Base-by-base conservation (phyloP, 2,113 vertebrate genomes). In the Myxocyprinus asiaticus region DNA sequence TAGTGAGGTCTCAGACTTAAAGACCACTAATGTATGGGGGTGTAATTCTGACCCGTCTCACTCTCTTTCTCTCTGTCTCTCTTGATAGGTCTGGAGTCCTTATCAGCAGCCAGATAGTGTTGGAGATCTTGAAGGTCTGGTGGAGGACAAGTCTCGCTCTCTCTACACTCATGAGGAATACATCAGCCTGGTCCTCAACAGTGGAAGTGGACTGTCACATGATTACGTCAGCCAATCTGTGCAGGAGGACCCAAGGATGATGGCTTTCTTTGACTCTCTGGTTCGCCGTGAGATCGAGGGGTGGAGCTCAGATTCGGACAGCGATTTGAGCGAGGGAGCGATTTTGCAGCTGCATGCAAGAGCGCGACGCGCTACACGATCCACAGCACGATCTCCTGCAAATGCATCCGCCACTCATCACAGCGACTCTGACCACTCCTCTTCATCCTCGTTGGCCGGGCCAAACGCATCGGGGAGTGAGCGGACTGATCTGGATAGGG, bases 251-350 rank as follows among this genome's bases (percentile, higher is more conserved):
- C 97, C 98, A 0, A 92, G 98, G 68, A 99, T 99, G 97, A 99
- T 98, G 98, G 98, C 97, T 10, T 99, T 99, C 82, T 99, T 99
- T 45, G 98, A 99, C 87, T 99, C 98, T 0, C 86, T 99, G n/a
- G 97, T 99, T 62, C 95, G 97, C 1, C 91, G 97, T 0, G 98
- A 99, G 88, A 98, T 99, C 0, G 97, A 98, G 83, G 98, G 97
- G 78, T 99, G 98, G 98, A 99, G 97, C 84, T 98, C 97, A 0
- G 97, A 99, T 83, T 99, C 98, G 0, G 98, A 99, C 88, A 97
- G 95, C 0, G 97, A 98, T 89, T 83, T 94, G 80, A 99, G 97
- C 5, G 97, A 98, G 86, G 96, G 95, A 47, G 98, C 98, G 4
- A 97, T 99, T 89, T 90, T 98, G 82, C 97, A 98, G 90, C 95